Base-by-base conservation (phyloP, 2,888 invertebrate species). In the Merodon equestris region DNA sequence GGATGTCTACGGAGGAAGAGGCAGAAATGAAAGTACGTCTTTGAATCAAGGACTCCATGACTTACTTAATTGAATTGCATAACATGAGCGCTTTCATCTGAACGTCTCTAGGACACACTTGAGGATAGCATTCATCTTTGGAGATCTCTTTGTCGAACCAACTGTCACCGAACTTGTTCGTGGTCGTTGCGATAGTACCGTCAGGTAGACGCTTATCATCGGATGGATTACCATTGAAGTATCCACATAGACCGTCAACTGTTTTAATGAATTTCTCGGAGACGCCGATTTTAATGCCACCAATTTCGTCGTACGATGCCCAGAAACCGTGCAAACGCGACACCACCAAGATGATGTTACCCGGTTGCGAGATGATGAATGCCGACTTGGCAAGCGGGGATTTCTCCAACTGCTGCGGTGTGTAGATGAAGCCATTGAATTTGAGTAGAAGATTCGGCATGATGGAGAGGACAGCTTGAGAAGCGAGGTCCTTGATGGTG, bases 221-320 rank as follows among this genome's bases (percentile, higher is more conserved):
- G 47, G 85, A 84, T 0, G 90, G 84, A 27, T 91, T 88, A 1
- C 92, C 93, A 87, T 94, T 94, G 86, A 92, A 95, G 71, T 91
- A 93, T 1, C 96, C 96, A 85, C 96, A 96, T 9, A 96, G 89
- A 0, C 96, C 96, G 84, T 95, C 94, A 0, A 96, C 93, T 45
- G 91, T 90, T 9, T 91, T 91, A 72, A 89, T 86, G 82, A 93
- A 90, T 83, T 91, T 91, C 58, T 92, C 91, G 0, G 91, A 90
- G 0, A 95, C 93, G 79, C 93, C 94, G 82, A 96, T 91, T 87
- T 93, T 94, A 0, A 93, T 90, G 85, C 93, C 92, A 1, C 93
- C 93, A 61, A 92, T 91, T 2, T 90, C 90, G 84, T 92, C 93
- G 89, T 94, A 94, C 1, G 93, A 90, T 0, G 95, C 91, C 89